These are phyloP conservation scores for Sipha maydis DNA, from an alignment of 2,888 invertebrate genomes.

Conservation along the genomic window DNA sequence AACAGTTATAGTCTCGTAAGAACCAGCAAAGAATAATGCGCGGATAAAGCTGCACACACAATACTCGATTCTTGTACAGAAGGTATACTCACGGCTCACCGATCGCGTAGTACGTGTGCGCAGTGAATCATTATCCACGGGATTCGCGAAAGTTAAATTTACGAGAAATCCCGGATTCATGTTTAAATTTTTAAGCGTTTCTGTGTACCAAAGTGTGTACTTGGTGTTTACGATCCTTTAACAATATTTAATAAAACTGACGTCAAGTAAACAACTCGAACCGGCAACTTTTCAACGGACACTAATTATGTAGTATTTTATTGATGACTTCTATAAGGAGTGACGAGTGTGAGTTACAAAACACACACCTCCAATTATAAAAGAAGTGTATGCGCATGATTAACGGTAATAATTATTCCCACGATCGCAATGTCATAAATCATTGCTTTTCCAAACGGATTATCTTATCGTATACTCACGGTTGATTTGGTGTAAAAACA, in stretches of 20 bases:
- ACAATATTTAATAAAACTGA: not conserved
- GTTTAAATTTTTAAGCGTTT: not conserved
- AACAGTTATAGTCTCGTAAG: no score
- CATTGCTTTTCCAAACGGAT: not conserved
- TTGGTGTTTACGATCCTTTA: not conserved
- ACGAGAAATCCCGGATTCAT: not conserved
- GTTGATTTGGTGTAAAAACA: not conserved
- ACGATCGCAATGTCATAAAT: not conserved
- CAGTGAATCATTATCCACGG: not conserved
- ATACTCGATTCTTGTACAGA: no score
- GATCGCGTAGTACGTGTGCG: not conserved
- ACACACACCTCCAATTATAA: not conserved
- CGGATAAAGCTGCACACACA: no score
- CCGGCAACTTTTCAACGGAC: not conserved
- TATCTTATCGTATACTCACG: not conserved
- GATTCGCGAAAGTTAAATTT: not conserved
- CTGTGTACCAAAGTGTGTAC: not conserved
- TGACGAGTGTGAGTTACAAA: not conserved
- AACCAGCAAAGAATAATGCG: no score
- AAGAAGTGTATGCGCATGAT: not conserved
- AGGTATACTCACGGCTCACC: no score
- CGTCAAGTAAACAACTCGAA: not conserved
- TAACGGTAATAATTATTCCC: slow-evolving; percentile 6
- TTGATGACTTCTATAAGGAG: not conserved
- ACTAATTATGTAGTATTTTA: not conserved